A percentile compares a stretch with the other conserved stretches of the same genome.
Evolutionary conservation across 2,888 invertebrate species (phyloP).

Genomic region (Lamproptera curius): DNA sequence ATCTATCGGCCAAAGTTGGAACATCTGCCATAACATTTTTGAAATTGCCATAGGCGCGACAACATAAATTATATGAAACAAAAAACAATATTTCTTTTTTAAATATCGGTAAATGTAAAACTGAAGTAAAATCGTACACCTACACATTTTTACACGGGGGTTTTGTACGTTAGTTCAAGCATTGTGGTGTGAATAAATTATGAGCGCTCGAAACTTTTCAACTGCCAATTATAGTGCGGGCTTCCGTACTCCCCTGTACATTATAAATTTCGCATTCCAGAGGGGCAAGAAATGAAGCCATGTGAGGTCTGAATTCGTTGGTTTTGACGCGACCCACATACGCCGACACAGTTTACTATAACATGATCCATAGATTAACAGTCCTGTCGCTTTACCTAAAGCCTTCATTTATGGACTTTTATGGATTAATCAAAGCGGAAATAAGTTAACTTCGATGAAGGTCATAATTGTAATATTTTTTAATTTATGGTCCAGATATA

Average conservation of each 20-base stretch:
- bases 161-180: constrained; percentile 40
- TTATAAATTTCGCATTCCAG: constrained; percentile 31
- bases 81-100: too few species aligned
- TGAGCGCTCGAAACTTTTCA: constrained; percentile 56
- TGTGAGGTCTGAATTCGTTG: constrained; percentile 43
- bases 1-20: too few species aligned
- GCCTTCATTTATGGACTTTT: neutral
- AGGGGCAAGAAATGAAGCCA: constrained; percentile 43
- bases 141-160: constrained; percentile 22
- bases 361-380: constrained; percentile 43
- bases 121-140: neutral
- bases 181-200: constrained; percentile 70
- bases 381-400: neutral
- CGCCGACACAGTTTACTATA: constrained; percentile 59
- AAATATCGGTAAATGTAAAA: constrained; percentile 25
- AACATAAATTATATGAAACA: too few species aligned
- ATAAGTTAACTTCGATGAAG: too few species aligned
- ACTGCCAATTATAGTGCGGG: constrained; percentile 38
- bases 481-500: too few species aligned
- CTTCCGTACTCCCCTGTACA: constrained; percentile 37
- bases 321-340: constrained; percentile 58
- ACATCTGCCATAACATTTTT: too few species aligned
- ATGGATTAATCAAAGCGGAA: neutral
- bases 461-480: too few species aligned
- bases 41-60: too few species aligned